Percentiles rank a stretch among this genome's conserved stretches.
Evolutionary conservation across 2,888 invertebrate species (phyloP).

Genomic region (Pseudococcus viburni): DNA sequence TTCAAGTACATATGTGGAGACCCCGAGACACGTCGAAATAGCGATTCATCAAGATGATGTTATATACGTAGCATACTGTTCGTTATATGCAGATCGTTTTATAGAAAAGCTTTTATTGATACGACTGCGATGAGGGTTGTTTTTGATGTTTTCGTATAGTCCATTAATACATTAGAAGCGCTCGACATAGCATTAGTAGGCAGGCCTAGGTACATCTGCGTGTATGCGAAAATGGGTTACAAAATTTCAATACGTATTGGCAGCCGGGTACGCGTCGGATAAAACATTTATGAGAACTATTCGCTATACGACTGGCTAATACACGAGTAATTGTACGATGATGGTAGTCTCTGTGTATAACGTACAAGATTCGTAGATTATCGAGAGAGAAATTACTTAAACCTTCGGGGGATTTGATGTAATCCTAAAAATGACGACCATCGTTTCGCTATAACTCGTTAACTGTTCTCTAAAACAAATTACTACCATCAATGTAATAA

Average conservation of each 20-base stretch:
- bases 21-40: not conserved
- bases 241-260: constrained; percentile 5
- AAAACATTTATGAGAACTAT: not conserved
- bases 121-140: not conserved
- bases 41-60: not conserved
- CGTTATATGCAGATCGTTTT: not conserved
- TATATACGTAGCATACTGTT: not conserved
- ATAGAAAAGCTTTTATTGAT: not conserved
- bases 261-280: not conserved
- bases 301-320: not conserved
- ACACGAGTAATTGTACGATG: not conserved
- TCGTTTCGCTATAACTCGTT: constrained; percentile 44
- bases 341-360: not conserved
- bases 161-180: not conserved
- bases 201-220: not conserved
- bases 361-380: constrained; percentile 44
- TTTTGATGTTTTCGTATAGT: constrained; percentile 13
- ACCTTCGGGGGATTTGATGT: constrained; percentile 33
- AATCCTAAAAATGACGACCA: constrained; percentile 47
- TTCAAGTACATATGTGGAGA: too few relatives aligned
- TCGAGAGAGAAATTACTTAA: constrained; percentile 49
- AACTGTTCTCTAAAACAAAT: constrained; percentile 47
- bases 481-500: constrained; percentile 46
- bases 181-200: not conserved
- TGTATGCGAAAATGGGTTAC: not conserved